Percentiles rank a stretch among this genome's conserved stretches.
Conservation (phyloP, 2,888 invertebrate genomes). For the Hemicrepidius hirtus region DNA sequence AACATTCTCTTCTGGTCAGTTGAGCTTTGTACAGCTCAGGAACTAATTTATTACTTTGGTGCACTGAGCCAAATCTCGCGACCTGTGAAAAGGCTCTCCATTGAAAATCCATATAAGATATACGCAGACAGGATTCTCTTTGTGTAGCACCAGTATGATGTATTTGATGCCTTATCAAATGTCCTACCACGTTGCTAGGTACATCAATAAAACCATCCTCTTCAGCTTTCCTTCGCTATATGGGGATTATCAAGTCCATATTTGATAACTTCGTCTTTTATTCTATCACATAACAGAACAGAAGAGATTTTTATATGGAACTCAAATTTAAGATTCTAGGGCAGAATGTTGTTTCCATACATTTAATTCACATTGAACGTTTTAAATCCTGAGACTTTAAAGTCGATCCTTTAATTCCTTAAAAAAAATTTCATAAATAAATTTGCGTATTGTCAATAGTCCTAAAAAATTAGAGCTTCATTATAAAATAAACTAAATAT, state of each 20-base stretch:
- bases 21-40: constrained; percentile 38
- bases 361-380: no score
- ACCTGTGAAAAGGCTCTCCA: constrained; percentile 36
- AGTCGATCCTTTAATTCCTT: no score
- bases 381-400: no score
- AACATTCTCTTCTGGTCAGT: constrained; percentile 43
- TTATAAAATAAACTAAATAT: no score
- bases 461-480: no score
- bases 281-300: no score
- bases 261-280: no score
- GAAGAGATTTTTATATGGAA: no score
- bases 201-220: background rate
- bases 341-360: no score
- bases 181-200: background rate
- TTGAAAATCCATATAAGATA: constrained; percentile 43
- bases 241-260: background rate
- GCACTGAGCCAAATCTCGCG: constrained; percentile 32
- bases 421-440: no score
- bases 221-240: background rate
- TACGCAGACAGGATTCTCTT: constrained; percentile 39
- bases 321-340: no score
- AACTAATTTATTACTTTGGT: constrained; percentile 45
- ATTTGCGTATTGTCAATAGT: no score
- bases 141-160: constrained; percentile 26
- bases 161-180: constrained; percentile 31